These are phyloP conservation scores for Albula glossodonta DNA, from an alignment of 2,113 vertebrate species.

Conservation along the genomic window DNA sequence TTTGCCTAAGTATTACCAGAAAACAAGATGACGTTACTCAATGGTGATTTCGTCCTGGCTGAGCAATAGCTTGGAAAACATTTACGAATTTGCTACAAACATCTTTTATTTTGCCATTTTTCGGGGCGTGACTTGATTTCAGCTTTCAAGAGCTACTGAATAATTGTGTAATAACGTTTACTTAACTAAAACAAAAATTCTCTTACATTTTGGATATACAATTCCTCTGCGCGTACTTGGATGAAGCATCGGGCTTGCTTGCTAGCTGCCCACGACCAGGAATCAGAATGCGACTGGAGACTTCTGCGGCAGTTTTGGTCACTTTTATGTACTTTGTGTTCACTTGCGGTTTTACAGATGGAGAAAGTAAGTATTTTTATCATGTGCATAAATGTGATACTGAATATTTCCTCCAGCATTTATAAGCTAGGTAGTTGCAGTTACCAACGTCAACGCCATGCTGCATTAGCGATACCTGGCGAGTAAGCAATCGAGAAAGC, in stretches of 20 bases:
- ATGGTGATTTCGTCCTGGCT: not conserved
- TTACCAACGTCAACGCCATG: too few species aligned
- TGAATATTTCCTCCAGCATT: too few species aligned
- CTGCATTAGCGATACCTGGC: too few species aligned
- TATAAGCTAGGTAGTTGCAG: too few species aligned
- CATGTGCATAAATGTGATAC: not conserved
- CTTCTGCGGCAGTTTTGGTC: constrained; percentile 55
- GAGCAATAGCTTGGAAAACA: constrained; percentile 6
- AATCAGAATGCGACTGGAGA: constrained; percentile 67
- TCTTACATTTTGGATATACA: constrained; percentile 38
- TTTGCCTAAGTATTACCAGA: not conserved
- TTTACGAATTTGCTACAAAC: constrained; percentile 48
- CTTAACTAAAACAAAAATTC: constrained; percentile 19
- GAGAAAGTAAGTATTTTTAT: constrained; percentile 67
- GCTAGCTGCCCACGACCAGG: constrained; percentile 1
- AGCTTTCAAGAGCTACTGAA: constrained; percentile 60
- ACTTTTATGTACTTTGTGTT: constrained; percentile 56
- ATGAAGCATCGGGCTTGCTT: constrained; percentile 23
- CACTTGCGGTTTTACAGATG: constrained; percentile 60
- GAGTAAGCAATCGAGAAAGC: too few species aligned
- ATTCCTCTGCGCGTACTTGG: constrained; percentile 32
- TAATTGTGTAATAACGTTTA: not conserved
- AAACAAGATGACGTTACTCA: constrained; percentile 1
- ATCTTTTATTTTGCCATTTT: constrained; percentile 68
- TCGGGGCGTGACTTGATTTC: constrained; percentile 65